Evolutionary conservation across 2,888 invertebrate species (phyloP).

Genomic region (Epirrhoe tristata): DNA sequence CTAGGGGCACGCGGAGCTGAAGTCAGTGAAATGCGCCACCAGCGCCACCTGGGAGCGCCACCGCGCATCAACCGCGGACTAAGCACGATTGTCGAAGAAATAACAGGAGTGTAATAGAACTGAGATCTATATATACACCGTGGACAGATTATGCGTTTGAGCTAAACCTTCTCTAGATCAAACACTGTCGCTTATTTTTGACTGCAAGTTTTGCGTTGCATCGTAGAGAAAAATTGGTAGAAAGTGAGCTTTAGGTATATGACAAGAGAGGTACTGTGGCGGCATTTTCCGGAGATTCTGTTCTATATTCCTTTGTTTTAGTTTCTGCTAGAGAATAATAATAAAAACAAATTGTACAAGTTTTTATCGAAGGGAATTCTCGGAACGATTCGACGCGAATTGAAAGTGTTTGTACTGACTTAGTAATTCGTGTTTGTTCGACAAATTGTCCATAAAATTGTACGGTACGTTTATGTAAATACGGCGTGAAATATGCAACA

Average conservation of each 20-base stretch:
- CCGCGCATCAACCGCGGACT: too few species aligned
- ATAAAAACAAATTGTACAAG: constrained; percentile 52
- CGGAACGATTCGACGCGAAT: constrained; percentile 37
- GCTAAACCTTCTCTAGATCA: background rate
- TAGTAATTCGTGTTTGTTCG: constrained; percentile 43
- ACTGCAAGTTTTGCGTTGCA: too few species aligned
- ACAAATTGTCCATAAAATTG: constrained; percentile 38
- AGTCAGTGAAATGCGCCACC: too few species aligned
- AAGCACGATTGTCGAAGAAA: too few species aligned
- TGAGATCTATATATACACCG: too few species aligned
- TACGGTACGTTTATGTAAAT: constrained; percentile 29
- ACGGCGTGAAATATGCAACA: constrained; percentile 13
- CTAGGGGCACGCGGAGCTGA: too few species aligned
- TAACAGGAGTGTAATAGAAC: too few species aligned
- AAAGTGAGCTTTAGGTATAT: too few species aligned
- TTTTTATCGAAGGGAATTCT: constrained; percentile 46
- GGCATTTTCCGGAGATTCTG: background rate
- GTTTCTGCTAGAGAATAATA: constrained; percentile 33
- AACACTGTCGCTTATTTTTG: background rate
- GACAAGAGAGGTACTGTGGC: background rate
- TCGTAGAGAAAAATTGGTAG: too few species aligned
- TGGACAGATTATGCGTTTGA: too few species aligned
- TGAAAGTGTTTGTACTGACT: constrained; percentile 44
- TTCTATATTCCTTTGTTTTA: constrained; percentile 12
- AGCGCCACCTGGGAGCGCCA: too few species aligned